Base-by-base conservation (phyloP, 1,140 invertebrate species). In the Lutraria rhynchaena region DNA sequence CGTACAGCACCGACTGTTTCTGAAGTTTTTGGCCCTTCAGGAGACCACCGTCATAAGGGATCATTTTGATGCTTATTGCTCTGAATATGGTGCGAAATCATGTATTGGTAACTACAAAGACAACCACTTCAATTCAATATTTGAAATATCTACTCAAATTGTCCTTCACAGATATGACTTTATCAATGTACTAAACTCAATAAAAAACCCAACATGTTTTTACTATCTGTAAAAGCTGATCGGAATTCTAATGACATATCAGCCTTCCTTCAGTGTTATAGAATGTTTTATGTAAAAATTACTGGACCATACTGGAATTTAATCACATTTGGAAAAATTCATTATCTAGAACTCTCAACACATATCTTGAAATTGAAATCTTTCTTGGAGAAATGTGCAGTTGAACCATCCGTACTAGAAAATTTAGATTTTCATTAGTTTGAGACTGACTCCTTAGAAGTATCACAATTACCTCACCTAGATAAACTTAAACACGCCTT, bases 241-340 rank as follows among this genome's bases (percentile, higher is more conserved):
- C 58, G 55, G 2, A 37, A 73, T 31, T 53, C n/a, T 22, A 15
- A 60, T 15, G 22, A 46, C 13, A 29, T 78, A 0, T 7, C n/a
- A 31, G 31, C 58, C 0, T 11, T 83, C 5, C 19, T 83, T 31
- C 55, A 61, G 37, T 61, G 65, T 46, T 55, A 65, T 41, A 58
- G 67, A 29, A 22, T 77, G 46, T 55, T 76, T 29, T 83, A 70
- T 44, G 13, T 83, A 0, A 69, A 83, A 51, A n/a, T 80, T 0
- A 70, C 73, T 41, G 74, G 82, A 22, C 74, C 67, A 19, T 83
- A 71, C 35, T 77, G 74, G 82, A 77, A 78, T n/a, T 19, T 83
- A 3, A 33, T 83, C 0, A 57, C 82, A 7, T 37, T 0, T 37
- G 35, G 60, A 4, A 55, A 63, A 22, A 67, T 78, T 9, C 31